phyloP scores from a whole-genome alignment of 2,888 invertebrate genomes.

The Eupithecia insigniata region DNA sequence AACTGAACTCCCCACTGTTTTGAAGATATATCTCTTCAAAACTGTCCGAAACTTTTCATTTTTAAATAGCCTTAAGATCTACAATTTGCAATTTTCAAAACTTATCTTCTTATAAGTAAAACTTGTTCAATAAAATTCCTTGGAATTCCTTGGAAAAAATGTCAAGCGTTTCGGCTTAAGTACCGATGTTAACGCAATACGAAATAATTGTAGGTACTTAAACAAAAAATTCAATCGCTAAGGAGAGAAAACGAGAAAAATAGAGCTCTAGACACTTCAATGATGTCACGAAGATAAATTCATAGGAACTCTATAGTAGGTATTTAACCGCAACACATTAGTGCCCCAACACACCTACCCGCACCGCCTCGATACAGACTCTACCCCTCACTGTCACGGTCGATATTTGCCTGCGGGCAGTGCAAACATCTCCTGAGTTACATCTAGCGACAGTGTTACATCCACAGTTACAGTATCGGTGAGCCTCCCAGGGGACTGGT shows the following conservation, averaged over 20 bases:
- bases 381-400: conserved; percentile 10
- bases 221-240: not conserved
- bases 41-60: too few species aligned
- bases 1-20: too few species aligned
- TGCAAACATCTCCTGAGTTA: conserved; percentile 26
- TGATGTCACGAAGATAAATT: not conserved
- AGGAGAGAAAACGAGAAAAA: not conserved
- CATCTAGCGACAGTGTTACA: not conserved
- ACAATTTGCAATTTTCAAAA: too few species aligned
- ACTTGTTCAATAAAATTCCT: not conserved
- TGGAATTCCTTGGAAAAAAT: not conserved
- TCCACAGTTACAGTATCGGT: conserved; percentile 28
- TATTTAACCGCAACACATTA: conserved; percentile 17
- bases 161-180: too few species aligned
- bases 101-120: too few species aligned
- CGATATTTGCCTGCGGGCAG: not conserved
- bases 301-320: not conserved
- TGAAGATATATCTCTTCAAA: too few species aligned
- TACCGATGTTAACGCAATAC: not conserved
- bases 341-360: conserved; percentile 1
- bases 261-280: not conserved
- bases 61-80: too few species aligned
- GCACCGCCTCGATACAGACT: conserved; percentile 4
- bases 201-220: too few species aligned
- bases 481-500: conserved; percentile 61